These are phyloP conservation scores for Pteronura brasiliensis DNA, from an alignment of 2,113 vertebrate species.

Conservation along the genomic window DNA sequence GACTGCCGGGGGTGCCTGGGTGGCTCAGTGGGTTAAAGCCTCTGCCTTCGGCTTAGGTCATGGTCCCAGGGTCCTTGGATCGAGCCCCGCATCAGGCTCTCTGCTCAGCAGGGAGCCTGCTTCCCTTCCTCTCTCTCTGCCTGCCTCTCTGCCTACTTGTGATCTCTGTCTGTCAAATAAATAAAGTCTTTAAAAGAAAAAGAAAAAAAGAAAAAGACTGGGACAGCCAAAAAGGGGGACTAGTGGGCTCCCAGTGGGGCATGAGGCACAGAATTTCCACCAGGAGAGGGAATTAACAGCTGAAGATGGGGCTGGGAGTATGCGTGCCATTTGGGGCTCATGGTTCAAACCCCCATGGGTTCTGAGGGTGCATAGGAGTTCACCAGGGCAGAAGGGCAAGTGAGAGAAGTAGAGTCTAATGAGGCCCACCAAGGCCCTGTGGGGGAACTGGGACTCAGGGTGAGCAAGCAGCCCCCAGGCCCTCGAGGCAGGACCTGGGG, in stretches of 20 bases:
- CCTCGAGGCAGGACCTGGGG: neutral
- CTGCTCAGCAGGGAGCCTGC: too few species aligned
- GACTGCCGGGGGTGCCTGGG: too few species aligned
- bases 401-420: neutral
- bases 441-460: neutral
- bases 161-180: too few species aligned
- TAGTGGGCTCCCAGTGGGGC: neutral
- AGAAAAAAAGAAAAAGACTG: neutral
- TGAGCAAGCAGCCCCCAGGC: neutral
- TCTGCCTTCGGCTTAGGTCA: too few species aligned
- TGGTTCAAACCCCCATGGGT: neutral
- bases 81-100: too few species aligned
- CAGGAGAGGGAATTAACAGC: neutral
- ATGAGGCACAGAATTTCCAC: too few species aligned
- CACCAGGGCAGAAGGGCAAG: neutral
- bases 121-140: too few species aligned
- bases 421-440: neutral
- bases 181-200: too few species aligned
- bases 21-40: too few species aligned
- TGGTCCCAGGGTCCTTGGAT: too few species aligned
- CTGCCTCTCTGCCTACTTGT: too few species aligned
- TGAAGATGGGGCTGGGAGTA: neutral
- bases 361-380: neutral
- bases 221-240: too few species aligned
- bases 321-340: neutral